Evolutionary conservation across 1,140 invertebrate genomes (phyloP), one percentile per base, ranked within the genome.

Genomic region (Oscheius sp.): DNA sequence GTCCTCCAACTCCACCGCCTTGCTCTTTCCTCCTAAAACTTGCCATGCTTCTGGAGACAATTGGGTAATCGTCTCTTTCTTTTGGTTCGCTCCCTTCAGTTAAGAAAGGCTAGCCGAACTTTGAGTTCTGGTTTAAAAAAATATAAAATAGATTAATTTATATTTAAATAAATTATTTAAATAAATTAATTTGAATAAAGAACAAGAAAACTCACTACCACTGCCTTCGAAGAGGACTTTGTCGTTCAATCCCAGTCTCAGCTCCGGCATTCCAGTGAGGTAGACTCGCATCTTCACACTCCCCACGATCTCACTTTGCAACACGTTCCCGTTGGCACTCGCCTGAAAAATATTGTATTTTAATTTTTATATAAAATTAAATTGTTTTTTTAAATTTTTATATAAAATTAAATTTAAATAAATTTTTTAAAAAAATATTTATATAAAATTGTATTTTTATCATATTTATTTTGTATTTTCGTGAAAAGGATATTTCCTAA

Each of bases 231-330:
- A 99, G 0, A 99, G 85, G 13, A 99, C 95, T 88, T 99, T 99
- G 84, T 99, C 97, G 85, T 99, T 99, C 0, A 99, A 87, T 0
- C 97, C 97, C n/a, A 99, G 88, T 28, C 96, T 88, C 18, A 99
- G 85, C 86, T 99, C 97, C 0, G 97, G 97, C 97, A 99, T 99
- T 7, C 97, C 97, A 4, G 94, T 97, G 4, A 99, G 85, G 84
- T 98, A 99, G 0, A 98, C 96, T 74, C 96, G 88, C 97, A 99
- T 99, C 88, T 97, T 98, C 58, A 99, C 97, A 26, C 94, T 93
- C 49, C 97, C 97, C n/a, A 99, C 95, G 77, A 99, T 99, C 87
- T 99, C 97, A 87, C 94, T 97, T 52, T 94, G 89, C 18, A 99
- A 85, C 0, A 99, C 96, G 88, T 96, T 97, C 1, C 95, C 96